Evolutionary conservation across 2,113 vertebrate genomes (phyloP).

Genomic region (Trogon surrucura): DNA sequence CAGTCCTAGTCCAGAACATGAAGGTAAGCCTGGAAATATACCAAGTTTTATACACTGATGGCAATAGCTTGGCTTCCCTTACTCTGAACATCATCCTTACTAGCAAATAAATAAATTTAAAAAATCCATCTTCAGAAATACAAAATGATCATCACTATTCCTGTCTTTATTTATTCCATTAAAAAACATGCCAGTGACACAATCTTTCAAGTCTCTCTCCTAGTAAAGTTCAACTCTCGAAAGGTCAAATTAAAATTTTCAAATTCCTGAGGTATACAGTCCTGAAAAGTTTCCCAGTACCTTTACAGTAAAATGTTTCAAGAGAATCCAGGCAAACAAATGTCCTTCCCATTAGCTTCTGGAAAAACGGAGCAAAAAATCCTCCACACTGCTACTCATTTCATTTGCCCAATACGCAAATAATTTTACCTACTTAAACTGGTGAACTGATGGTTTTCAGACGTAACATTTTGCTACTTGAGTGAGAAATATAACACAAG

Average conservation of each 20-base stretch:
- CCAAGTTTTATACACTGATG: background rate
- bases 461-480: background rate
- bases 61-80: background rate
- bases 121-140: background rate
- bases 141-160: background rate
- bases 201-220: background rate
- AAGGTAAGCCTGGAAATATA: background rate
- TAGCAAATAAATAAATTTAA: background rate
- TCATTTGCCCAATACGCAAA: background rate
- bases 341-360: background rate
- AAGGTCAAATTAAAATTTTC: background rate
- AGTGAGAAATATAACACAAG: background rate
- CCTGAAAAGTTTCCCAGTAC: background rate
- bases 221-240: background rate
- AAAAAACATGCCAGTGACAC: background rate
- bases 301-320: background rate
- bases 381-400: background rate
- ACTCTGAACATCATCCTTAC: background rate
- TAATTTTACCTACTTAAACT: background rate
- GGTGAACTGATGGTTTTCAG: background rate
- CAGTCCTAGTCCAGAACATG: background rate
- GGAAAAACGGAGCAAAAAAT: background rate
- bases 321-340: background rate
- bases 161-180: background rate
- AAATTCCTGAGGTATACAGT: background rate